Base-by-base conservation (phyloP, 2,888 invertebrate species). In the Ormyrus labotus region DNA sequence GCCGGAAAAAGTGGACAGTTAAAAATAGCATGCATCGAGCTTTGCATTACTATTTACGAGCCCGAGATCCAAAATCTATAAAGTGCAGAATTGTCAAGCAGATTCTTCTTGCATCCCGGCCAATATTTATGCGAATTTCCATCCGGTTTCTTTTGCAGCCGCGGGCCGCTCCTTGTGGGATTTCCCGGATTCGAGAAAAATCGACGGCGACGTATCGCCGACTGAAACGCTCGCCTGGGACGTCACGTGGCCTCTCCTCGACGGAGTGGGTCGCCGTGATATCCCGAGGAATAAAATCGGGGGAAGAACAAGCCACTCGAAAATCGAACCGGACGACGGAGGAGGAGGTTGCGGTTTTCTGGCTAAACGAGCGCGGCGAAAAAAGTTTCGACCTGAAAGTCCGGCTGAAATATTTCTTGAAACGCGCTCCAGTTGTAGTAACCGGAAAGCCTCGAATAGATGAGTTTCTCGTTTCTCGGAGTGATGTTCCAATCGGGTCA, bases 51-150 rank as follows among this genome's bases (percentile, higher is more conserved):
- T 73, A 78, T 78, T 73, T 73, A 72, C 78, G 61, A 68, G 61
- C 60, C 2, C 60, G 58, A 53, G n/a, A 51, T 45, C 45, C 61
- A n/a, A 79, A 79, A 69, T 67, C 71, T 67, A 69, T 67, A 10
- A 69, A 9, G 51, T 61, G 45, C 6, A 10, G 79, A 78, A 78
- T 78, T 61, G 55, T 48, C 61, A 68, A 73, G 78, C 67, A 67
- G 78, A 57, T 50, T 63, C 61, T 58, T 13, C 50, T 51, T 45
- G 55, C 53, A 13, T 69, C 34, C 55, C 64, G 45, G 47, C 50
- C 57, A 71, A 65, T 77, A 77, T 71, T 71, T 77, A 77, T 70
- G 77, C 50, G 58, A 58, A 64, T 77, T 65, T 64, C 70, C 70
- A 71, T 69, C 57, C 50, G 58, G 34, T 70, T 63, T 77, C 57